Evolutionary conservation across 1,140 invertebrate genomes (phyloP).

Genomic region (Heliconius eleuchia): DNA sequence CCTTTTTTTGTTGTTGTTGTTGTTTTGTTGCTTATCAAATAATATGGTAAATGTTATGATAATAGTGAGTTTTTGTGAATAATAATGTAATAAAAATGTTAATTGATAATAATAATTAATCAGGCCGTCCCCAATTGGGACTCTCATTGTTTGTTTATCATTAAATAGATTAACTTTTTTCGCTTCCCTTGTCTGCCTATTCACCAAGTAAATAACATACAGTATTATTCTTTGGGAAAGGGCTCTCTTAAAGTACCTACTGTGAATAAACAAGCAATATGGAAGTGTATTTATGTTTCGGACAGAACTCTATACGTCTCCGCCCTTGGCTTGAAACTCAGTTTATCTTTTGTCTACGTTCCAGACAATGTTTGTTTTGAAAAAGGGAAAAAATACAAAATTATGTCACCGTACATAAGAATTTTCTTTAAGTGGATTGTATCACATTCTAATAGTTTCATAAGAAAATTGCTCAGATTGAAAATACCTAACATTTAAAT

Average conservation of each 20-base stretch:
- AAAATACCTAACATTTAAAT: background rate
- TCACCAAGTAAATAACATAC: conserved; percentile 25
- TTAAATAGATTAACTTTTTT: conserved; percentile 20
- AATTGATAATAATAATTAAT: background rate
- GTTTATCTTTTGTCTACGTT: conserved; percentile 24
- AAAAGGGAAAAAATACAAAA: conserved; percentile 11
- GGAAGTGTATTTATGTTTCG: conserved; percentile 32
- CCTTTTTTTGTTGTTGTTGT: background rate
- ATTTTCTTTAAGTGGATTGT: background rate
- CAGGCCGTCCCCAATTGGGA: background rate
- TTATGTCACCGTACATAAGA: background rate
- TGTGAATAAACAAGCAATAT: conserved; percentile 36
- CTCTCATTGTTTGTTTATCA: conserved; percentile 1
- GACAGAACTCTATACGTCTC: conserved; percentile 25
- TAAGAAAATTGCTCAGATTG: background rate
- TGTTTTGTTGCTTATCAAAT: background rate
- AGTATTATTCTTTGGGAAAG: background rate
- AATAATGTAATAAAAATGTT: background rate
- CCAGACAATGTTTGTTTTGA: conserved; percentile 19
- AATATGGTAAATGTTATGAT: too few species aligned
- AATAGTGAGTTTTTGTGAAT: background rate
- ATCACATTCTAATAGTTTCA: background rate
- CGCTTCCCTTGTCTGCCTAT: background rate
- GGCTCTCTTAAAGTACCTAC: conserved; percentile 12
- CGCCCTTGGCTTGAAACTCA: conserved; percentile 10